Base-by-base conservation (phyloP, 2,888 invertebrate genomes). In the Metalampra italica region DNA sequence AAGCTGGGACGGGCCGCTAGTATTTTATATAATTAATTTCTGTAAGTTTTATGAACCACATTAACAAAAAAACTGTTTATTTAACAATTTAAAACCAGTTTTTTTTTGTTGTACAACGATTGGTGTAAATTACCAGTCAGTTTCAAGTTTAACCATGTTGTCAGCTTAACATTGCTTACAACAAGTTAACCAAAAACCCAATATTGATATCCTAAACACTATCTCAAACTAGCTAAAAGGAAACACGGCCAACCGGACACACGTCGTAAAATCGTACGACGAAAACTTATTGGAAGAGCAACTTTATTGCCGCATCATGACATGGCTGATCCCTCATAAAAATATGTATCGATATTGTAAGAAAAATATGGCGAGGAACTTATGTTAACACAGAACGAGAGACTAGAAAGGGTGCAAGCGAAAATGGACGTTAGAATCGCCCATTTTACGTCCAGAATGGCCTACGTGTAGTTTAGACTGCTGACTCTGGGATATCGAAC, bases 281-380 rank as follows among this genome's bases (percentile, higher is more conserved):
- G 70, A 73, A 78, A 82, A 80, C 81, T 79, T 83, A 82, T 85
- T 85, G 79, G 73, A 69, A 66, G 64, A 69, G 73, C 72, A 71
- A 82, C 68, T 85, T 85, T 86, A 86, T 85, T 80, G 80, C 68
- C 71, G 72, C 82, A 78, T 83, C 82, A 79, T 78, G 78, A 80
- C 78, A 80, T 77, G 66, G 75, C 81, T 82, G 80, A 82, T 81
- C 82, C 82, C 72, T 78, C 79, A 77, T 85, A 85, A 86, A 86
- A 86, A 83, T 82, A 82, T 83, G 83, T 80, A 78, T 79, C 78
- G 74, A 76, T 70, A 78, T 81, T 83, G 78, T 78, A 74, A 74
- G 75, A 77, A 81, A 81, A 75, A 77, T 74, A 74, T 71, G 72
- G 68, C 67, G 63, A 55, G 49, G 61, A 73, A 70, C 71, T 68